Base-by-base conservation (phyloP, 2,888 invertebrate species). In the Drosophila testacea region DNA sequence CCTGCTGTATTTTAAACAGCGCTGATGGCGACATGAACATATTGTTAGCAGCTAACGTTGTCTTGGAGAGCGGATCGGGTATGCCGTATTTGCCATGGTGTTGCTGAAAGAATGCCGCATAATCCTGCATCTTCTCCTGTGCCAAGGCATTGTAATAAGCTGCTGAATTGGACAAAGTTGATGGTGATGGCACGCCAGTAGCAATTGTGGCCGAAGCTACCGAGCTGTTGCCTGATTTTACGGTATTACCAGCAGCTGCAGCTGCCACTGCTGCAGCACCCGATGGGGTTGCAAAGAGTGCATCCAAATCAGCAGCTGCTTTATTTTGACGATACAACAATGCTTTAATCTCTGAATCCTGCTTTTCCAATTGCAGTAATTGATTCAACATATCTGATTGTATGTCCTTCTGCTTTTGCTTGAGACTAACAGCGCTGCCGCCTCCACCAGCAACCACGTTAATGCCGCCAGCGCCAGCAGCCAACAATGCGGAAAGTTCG, bases 31-130 rank as follows among this genome's bases (percentile, higher is more conserved):
- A 95, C 81, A 96, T 93, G 77, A 96, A 97, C 94, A 96, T 95
- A 89, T 96, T 96, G 83, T 96, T 96, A 1, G 96, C 95, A 7
- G 95, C 95, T 74, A 96, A 92, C 32, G 96, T 95, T 10, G 95
- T 95, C 88, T 96, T 96, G 0, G 96, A 95, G 93, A 96, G 94
- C 0, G 96, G 96, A 92, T 96, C 96, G 0, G 96, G 95, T 79
- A 96, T 94, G 5, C 91, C 90, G 65, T 91, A 90, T 83, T 92
- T 92, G 65, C 92, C 92, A 59, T 90, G 90, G 54, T 89, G 92
- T 73, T 91, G 94, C 93, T 75, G 94, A 88, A 75, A 94, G 92
- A 70, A 94, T 42, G 79, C 93, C 72, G 74, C 93, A 91, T 88
- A 94, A 91, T 74, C 94, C 93, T 68, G 94, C 92, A 76, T 94